Evolutionary conservation across 2,888 invertebrate genomes (phyloP), one percentile per base, ranked within the genome.

Genomic region (Aplocera efformata): DNA sequence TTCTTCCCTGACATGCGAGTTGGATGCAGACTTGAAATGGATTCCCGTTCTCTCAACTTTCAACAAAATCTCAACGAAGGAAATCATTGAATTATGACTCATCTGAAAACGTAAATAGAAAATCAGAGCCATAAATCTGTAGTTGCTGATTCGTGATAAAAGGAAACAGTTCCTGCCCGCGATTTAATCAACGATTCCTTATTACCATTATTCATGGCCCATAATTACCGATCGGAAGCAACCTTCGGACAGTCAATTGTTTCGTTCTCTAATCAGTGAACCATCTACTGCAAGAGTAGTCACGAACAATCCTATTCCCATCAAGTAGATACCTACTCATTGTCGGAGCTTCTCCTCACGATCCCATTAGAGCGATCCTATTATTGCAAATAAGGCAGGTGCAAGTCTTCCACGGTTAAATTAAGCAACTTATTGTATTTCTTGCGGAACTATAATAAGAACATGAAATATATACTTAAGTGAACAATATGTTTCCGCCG

Each of bases 231-330:
- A 43, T 50, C 39, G 41, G 50, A 33, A 42, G 33, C 37, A 44
- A 41, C 50, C 52, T 53, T 50, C 52, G 40, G 29, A 26, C 35
- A 10, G 37, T 9, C 39, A 32, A 45, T 47, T 51, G 52, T 52
- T 46, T 24, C 9, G 6, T 17, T 17, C 9, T 39, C 10, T 27
- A 39, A 39, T 44, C 44, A 42, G 23, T 17, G 7, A 37, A 36
- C 31, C 23, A 45, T 34, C 47, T 46, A 40, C 32, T 33, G 30
- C 10, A 30, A 38, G 39, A 35, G 38, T 26, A 43, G 49, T 52
- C 52, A 56, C 56, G 54, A 48, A 25, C 33, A 10, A 10, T 11
- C 26, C 36, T 27, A 31, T 47, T 53, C 44, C 48, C 48, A 50
- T 44, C 39, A 30, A 33, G 32, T 10, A 6, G 22, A n/a, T 22